These are phyloP conservation scores for Maniola hyperantus DNA, from an alignment of 2,888 invertebrate species.

Conservation along the genomic window DNA sequence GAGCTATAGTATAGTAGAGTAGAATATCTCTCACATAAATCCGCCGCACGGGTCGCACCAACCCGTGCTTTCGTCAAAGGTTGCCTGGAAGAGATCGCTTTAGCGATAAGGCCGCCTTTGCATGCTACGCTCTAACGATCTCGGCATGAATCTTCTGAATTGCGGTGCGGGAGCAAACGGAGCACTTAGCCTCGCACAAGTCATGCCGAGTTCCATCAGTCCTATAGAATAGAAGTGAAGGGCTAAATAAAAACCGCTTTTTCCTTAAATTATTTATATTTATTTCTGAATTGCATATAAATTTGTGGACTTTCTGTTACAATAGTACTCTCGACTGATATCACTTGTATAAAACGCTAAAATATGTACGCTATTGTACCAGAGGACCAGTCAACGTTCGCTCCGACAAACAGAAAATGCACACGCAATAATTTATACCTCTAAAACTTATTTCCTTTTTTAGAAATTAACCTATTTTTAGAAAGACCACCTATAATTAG, in stretches of 20 bases:
- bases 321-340: slow-evolving; percentile 79
- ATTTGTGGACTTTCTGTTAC: slow-evolving; percentile 82
- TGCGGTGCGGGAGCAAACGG: too few species aligned
- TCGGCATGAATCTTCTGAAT: too few species aligned
- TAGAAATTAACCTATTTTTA: slow-evolving; percentile 73
- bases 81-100: too few species aligned
- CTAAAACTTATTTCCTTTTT: slow-evolving; percentile 68
- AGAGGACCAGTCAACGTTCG: slow-evolving; percentile 64
- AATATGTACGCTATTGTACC: slow-evolving; percentile 76
- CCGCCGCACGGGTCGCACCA: too few species aligned
- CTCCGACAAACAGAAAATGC: slow-evolving; percentile 74
- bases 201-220: too few species aligned
- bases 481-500: slow-evolving; percentile 72
- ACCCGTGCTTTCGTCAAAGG: too few species aligned
- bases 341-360: slow-evolving; percentile 80
- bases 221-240: too few species aligned
- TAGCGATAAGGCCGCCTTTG: too few species aligned
- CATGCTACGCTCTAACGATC: too few species aligned
- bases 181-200: too few species aligned
- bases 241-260: slow-evolving; percentile 44
- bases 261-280: slow-evolving; percentile 79
- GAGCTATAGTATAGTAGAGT: too few species aligned
- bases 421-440: slow-evolving; percentile 79
- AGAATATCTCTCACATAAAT: too few species aligned
- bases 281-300: slow-evolving; percentile 81